Percentiles rank a stretch among this genome's conserved stretches.
Evolutionary conservation across 1,140 invertebrate genomes (phyloP).

Genomic region (Globodera rostochiensis): DNA sequence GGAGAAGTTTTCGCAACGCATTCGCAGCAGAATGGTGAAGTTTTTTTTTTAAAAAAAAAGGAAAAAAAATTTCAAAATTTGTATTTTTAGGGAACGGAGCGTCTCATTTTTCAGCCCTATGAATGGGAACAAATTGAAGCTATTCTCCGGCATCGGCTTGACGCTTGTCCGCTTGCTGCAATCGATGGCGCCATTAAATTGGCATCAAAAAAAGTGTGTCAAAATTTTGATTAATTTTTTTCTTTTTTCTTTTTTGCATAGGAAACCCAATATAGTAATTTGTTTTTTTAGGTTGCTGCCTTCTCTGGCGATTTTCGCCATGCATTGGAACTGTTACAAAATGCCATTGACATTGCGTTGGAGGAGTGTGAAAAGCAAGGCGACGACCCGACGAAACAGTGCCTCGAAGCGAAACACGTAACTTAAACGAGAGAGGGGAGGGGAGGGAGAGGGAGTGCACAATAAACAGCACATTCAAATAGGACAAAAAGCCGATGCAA

Average conservation of each 20-base stretch:
- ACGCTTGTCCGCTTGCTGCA: slow-evolving; percentile 70
- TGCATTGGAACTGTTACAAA: slow-evolving; percentile 87
- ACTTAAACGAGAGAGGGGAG: background rate
- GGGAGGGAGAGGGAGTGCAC: no score
- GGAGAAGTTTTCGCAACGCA: slow-evolving; percentile 79
- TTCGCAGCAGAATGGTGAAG: slow-evolving; percentile 72
- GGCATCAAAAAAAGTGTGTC: slow-evolving; percentile 40
- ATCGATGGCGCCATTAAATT: slow-evolving; percentile 72
- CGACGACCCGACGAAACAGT: background rate
- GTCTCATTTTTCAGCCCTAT: slow-evolving; percentile 92
- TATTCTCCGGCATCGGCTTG: slow-evolving; percentile 70
- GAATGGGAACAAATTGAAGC: slow-evolving; percentile 83
- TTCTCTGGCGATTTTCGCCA: slow-evolving; percentile 92
- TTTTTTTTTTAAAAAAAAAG: slow-evolving; percentile 13
- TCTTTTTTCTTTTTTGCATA: background rate
- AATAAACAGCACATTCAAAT: no score
- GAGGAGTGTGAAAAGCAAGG: slow-evolving; percentile 29
- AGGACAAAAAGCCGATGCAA: no score
- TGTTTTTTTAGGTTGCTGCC: slow-evolving; percentile 76
- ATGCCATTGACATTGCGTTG: slow-evolving; percentile 77
- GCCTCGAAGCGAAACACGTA: slow-evolving; percentile 36
- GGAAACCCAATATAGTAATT: background rate
- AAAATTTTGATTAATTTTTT: background rate
- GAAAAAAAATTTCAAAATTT: slow-evolving; percentile 4
- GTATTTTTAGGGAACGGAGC: slow-evolving; percentile 76